Base-by-base conservation (phyloP, 53 echinoderm and acorn worm species). In the Temnopleurus reevesii region DNA sequence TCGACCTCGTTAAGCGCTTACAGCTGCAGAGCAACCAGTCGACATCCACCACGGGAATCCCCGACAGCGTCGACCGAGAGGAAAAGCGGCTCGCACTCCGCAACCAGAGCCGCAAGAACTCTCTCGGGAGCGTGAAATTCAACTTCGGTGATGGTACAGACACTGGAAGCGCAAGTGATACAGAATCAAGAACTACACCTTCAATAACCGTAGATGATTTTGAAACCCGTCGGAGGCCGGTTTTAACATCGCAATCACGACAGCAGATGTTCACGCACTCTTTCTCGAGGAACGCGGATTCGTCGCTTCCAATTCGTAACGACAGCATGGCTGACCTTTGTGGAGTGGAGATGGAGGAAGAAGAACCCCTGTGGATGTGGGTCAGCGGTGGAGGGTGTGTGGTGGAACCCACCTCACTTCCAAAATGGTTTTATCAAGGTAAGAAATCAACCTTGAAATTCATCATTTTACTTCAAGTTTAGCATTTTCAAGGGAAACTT, bases 351-450 rank as follows among this genome's bases (percentile, higher is more conserved):
- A 83, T 31, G 15, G 91, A 63, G 12, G 64, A 88, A 8, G 85
- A 76, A 21, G 91, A 95, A 43, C 21, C 93, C 19, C 71, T 92
- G 8, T 99, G 96, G 96, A 92, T 96, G 59, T 92, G 92, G 59
- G 92, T 99, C n/a, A 91, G 91, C 65, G 96, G 96, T 13, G 99
- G 94, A 25, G 96, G 99, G 29, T 99, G 99, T 86, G 76, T 81
- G 57, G 92, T 99, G 0, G 92, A 96, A 33, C 92, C 94, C 31
- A 81, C 90, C 25, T 81, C 89, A 12, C 85, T 91, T 12, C 96
- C 94, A 10, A 93, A 94, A 53, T 99, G 99, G 99, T 99, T 99
- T 84, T 86, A 90, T 28, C 86, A 96, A 83, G 71, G 95, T 96
- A n/a, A n/a, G n/a, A n/a, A n/a, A n/a, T n/a, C n/a, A n/a, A n/a